Evolutionary conservation across 2,888 invertebrate genomes (phyloP).

Genomic region (Nephrocerus scutellatus): DNA sequence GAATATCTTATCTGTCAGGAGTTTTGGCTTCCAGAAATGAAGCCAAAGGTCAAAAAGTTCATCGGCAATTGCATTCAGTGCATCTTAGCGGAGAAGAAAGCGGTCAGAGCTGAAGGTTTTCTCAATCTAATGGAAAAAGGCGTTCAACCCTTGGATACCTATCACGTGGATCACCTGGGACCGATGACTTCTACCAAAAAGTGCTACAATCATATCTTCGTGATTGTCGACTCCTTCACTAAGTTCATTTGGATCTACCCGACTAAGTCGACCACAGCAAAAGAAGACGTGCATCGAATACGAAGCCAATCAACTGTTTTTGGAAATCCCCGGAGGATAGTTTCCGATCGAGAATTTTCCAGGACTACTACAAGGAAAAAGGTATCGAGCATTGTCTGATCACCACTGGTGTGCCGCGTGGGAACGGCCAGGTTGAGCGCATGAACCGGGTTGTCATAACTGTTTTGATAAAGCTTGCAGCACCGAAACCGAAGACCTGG

Average conservation of each 20-base stretch:
- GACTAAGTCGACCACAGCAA: too few species aligned
- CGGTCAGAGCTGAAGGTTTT: slow-evolving; percentile 33
- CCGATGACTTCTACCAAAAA: too few species aligned
- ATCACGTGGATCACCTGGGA: slow-evolving; percentile 36
- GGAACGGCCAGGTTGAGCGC: slow-evolving; percentile 35
- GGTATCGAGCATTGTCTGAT: too few species aligned
- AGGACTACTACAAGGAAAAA: too few species aligned
- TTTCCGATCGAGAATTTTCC: too few species aligned
- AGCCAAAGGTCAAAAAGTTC: slow-evolving; percentile 6
- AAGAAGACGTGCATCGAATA: slow-evolving; percentile 32
- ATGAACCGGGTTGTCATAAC: slow-evolving; percentile 32
- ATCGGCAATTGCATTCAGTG: slow-evolving; percentile 8
- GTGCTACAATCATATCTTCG: too few species aligned
- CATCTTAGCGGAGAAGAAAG: slow-evolving; percentile 21
- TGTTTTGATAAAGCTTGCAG: slow-evolving; percentile 33
- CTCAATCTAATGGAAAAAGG: slow-evolving; percentile 32
- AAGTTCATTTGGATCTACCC: too few species aligned
- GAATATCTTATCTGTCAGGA: slow-evolving; percentile 24
- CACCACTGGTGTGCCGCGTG: too few species aligned
- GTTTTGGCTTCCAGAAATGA: slow-evolving; percentile 24
- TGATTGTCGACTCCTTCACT: too few species aligned
- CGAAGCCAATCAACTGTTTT: slow-evolving; percentile 8
- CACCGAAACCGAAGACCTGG: slow-evolving; percentile 31
- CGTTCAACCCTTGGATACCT: slow-evolving; percentile 28
- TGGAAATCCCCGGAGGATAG: slow-evolving; percentile 21